phyloP scores from a whole-genome alignment of 2,113 vertebrate species.

The Aphyosemion australe region DNA sequence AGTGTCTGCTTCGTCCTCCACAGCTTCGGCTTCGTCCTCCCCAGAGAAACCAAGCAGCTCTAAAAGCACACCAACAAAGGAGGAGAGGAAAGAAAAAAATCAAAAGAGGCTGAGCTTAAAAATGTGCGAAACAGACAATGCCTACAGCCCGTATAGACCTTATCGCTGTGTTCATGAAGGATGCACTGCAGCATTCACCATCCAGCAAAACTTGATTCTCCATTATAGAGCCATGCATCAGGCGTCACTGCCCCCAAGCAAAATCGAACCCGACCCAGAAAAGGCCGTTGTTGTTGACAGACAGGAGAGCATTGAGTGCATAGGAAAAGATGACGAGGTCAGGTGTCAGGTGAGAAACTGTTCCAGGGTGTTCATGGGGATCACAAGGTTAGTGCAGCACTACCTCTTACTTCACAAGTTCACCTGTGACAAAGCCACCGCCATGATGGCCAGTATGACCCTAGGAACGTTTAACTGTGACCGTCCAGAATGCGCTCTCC shows the following conservation, averaged over 20 bases:
- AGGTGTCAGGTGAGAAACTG: slow-evolving; percentile 95
- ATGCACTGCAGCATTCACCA: slow-evolving; percentile 95
- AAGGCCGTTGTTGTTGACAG: slow-evolving; percentile 48
- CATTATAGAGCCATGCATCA: slow-evolving; percentile 98
- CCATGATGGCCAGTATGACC: slow-evolving; percentile 84
- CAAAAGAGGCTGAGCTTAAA: slow-evolving; percentile 71
- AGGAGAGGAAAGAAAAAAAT: slow-evolving; percentile 74
- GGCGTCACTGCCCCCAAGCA: slow-evolving; percentile 84
- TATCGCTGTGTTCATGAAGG: slow-evolving; percentile 97
- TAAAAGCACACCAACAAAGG: slow-evolving; percentile 71
- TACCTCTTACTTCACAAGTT: slow-evolving; percentile 97
- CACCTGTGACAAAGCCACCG: slow-evolving; percentile 91
- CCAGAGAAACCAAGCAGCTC: slow-evolving; percentile 72
- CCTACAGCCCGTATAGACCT: slow-evolving; percentile 89
- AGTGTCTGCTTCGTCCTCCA: slow-evolving; percentile 41
- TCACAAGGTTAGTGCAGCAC: slow-evolving; percentile 93
- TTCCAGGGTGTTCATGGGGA: slow-evolving; percentile 93
- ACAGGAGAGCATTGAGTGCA: slow-evolving; percentile 39
- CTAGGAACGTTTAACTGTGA: slow-evolving; percentile 92
- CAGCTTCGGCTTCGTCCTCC: slow-evolving; percentile 50
- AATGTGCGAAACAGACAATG: slow-evolving; percentile 74
- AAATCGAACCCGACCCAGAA: slow-evolving; percentile 83
- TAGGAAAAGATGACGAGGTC: slow-evolving; percentile 86
- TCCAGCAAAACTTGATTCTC: slow-evolving; percentile 96
- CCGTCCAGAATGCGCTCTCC: slow-evolving; percentile 87